phyloP scores from a whole-genome alignment of 2,888 invertebrate species.

The Ommatoiulus sabulosus region DNA sequence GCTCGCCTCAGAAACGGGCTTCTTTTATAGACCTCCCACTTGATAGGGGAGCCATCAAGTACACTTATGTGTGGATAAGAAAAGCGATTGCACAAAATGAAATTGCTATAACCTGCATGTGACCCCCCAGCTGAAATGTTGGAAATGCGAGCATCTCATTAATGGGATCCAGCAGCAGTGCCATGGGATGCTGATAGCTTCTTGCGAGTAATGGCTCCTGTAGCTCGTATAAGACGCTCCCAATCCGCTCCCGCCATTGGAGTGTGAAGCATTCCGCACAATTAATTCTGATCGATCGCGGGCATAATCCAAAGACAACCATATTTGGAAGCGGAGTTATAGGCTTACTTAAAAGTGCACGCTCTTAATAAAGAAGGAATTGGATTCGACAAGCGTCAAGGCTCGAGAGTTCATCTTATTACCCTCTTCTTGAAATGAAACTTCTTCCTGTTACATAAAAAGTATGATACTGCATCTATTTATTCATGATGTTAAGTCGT shows the following conservation, averaged over 20 bases:
- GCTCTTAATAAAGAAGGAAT: slow-evolving; percentile 14
- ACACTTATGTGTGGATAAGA: slow-evolving; percentile 28
- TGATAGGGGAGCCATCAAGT: slow-evolving; percentile 22
- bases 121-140: slow-evolving; percentile 8
- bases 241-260: slow-evolving; percentile 28
- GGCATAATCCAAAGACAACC: slow-evolving; percentile 25
- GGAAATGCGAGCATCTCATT: slow-evolving; percentile 28
- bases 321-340: slow-evolving; percentile 22
- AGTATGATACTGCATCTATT: not conserved
- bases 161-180: not conserved
- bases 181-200: slow-evolving; percentile 21
- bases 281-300: slow-evolving; percentile 23
- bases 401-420: not conserved
- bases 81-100: slow-evolving; percentile 34
- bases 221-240: slow-evolving; percentile 34
- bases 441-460: not conserved
- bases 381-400: slow-evolving; percentile 7
- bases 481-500: not conserved
- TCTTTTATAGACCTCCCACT: slow-evolving; percentile 8
- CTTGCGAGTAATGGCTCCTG: slow-evolving; percentile 26
- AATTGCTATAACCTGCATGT: slow-evolving; percentile 34
- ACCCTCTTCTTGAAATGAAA: not conserved
- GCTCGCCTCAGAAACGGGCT: not conserved
- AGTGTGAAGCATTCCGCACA: slow-evolving; percentile 34
- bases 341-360: slow-evolving; percentile 20